phyloP scores from a whole-genome alignment of 2,888 invertebrate genomes.

The Panzeria rudis region DNA sequence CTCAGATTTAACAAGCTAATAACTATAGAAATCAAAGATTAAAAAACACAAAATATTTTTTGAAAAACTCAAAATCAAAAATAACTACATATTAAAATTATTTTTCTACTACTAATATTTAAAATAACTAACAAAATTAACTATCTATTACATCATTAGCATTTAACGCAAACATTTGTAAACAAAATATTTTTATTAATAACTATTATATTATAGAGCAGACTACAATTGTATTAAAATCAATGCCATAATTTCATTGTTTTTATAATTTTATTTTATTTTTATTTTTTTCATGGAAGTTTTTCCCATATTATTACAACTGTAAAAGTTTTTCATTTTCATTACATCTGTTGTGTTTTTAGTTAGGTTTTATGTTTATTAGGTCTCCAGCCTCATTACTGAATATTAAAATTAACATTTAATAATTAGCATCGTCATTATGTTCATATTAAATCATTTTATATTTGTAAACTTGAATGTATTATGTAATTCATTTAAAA shows the following conservation, averaged over 20 bases:
- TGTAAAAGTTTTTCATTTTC: constrained; percentile 33
- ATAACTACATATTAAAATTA: constrained; percentile 58
- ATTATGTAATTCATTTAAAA: constrained; percentile 42
- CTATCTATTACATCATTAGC: constrained; percentile 51
- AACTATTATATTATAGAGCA: constrained; percentile 38
- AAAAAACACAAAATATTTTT: constrained; percentile 50
- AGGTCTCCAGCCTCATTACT: constrained; percentile 35
- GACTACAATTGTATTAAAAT: constrained; percentile 59
- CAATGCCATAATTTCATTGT: constrained; percentile 62
- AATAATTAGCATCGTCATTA: constrained; percentile 30
- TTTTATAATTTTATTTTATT: constrained; percentile 19
- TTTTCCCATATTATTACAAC: constrained; percentile 24
- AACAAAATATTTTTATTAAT: constrained; percentile 40
- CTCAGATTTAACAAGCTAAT: constrained; percentile 43
- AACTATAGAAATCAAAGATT: constrained; percentile 50
- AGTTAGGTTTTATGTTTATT: constrained; percentile 48
- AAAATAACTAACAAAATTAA: constrained; percentile 43
- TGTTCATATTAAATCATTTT: constrained; percentile 47
- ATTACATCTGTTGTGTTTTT: constrained; percentile 43
- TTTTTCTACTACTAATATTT: constrained; percentile 66
- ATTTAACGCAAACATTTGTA: constrained; percentile 34
- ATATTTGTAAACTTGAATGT: constrained; percentile 51
- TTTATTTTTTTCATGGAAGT: constrained; percentile 11
- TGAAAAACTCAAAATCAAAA: constrained; percentile 62
- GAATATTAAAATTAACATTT: constrained; percentile 33